Evolutionary conservation across 2,113 vertebrate species (phyloP).

Genomic region (Tachuris rubrigastra): DNA sequence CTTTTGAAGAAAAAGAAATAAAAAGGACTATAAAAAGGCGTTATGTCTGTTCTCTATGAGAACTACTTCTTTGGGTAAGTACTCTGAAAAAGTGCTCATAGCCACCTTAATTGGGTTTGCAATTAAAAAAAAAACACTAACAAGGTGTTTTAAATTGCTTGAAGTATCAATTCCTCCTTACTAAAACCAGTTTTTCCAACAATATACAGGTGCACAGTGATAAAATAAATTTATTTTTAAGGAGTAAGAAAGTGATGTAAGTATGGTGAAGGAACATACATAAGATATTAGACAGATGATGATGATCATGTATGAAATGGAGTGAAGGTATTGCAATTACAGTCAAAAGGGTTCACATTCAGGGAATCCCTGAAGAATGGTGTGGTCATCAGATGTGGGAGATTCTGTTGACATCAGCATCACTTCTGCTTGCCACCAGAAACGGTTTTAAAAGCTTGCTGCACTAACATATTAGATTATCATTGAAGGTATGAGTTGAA

Average conservation of each 20-base stretch:
- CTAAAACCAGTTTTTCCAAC: neutral
- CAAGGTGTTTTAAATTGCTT: neutral
- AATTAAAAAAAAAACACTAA: neutral
- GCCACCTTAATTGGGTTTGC: neutral
- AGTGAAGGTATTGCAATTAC: slow-evolving; percentile 37
- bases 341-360: slow-evolving; percentile 51
- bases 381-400: slow-evolving; percentile 57
- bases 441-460: slow-evolving; percentile 68
- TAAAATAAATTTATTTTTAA: slow-evolving; percentile 43
- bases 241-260: neutral
- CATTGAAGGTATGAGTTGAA: slow-evolving; percentile 57
- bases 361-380: slow-evolving; percentile 61
- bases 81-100: neutral
- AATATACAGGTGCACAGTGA: slow-evolving; percentile 40
- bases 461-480: slow-evolving; percentile 57
- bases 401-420: slow-evolving; percentile 58
- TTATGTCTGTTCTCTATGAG: neutral
- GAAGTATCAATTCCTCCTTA: neutral
- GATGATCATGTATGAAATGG: slow-evolving; percentile 29
- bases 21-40: neutral
- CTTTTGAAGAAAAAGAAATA: neutral
- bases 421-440: slow-evolving; percentile 62
- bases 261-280: slow-evolving; percentile 59
- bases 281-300: neutral
- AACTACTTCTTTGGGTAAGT: neutral